Conservation (phyloP, 2,888 invertebrate genomes). For the Villa cingulata region DNA sequence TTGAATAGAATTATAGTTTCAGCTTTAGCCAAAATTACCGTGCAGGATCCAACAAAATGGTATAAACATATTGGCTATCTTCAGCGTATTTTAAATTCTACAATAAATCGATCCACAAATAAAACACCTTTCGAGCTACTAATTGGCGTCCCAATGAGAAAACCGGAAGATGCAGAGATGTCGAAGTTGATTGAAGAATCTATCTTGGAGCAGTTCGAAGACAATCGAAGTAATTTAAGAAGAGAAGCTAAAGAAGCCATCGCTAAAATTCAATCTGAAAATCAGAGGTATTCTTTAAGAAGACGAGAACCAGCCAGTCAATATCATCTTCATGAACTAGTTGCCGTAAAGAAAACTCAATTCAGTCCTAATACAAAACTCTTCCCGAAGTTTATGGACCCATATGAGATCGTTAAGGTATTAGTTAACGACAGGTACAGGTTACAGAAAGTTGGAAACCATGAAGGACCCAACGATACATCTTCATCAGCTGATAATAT, state of each 20-base stretch:
- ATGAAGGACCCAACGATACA: no score
- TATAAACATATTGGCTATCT: background rate
- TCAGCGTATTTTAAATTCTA: background rate
- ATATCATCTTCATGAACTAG: background rate
- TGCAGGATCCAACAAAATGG: constrained; percentile 18
- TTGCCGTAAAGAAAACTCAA: constrained; percentile 6
- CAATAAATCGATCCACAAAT: background rate
- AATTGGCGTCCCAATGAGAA: background rate
- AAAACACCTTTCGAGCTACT: background rate
- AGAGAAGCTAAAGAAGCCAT: background rate
- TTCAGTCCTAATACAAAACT: no score
- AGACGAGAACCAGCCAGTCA: background rate
- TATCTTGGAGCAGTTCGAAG: background rate
- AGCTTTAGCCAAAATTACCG: constrained; percentile 23
- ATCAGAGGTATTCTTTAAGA: background rate
- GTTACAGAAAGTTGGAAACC: no score
- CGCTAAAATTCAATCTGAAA: background rate
- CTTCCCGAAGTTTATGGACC: no score
- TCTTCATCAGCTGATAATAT: no score
- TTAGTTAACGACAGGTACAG: no score
- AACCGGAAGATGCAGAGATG: background rate
- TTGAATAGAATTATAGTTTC: constrained; percentile 21
- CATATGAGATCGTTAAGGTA: no score
- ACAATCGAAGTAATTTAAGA: background rate
- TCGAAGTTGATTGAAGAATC: background rate